Conservation (phyloP, 2,113 vertebrate species). For the Rhadina sibilatrix region DNA sequence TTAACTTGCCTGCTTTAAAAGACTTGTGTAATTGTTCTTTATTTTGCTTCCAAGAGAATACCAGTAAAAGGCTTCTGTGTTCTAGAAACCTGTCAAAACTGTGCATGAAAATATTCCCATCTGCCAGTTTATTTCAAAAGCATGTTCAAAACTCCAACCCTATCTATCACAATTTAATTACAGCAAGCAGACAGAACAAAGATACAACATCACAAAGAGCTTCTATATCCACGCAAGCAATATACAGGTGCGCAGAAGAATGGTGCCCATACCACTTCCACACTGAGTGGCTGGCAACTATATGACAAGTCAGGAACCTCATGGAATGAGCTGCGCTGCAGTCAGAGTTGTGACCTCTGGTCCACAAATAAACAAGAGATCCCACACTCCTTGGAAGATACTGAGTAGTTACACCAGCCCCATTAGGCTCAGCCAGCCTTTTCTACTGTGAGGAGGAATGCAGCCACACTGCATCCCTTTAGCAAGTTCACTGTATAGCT, state of each 20-base stretch:
- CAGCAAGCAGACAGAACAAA: not conserved
- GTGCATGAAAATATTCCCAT: not conserved
- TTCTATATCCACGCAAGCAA: not conserved
- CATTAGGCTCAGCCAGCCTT: not conserved
- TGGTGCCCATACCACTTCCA: not conserved
- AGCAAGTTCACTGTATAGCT: rapidly evolving
- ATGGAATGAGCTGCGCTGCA: not conserved
- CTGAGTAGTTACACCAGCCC: not conserved
- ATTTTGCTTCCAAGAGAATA: not conserved
- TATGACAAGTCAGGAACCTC: not conserved
- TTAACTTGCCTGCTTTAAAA: not conserved
- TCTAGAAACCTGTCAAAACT: not conserved
- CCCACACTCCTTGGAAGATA: rapidly evolving
- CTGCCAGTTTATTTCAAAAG: not conserved
- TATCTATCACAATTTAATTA: not conserved
- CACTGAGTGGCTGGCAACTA: rapidly evolving
- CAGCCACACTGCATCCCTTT: not conserved
- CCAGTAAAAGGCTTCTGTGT: rapidly evolving
- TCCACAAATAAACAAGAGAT: not conserved
- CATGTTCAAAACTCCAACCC: not conserved
- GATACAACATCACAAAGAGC: not conserved
- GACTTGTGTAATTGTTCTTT: not conserved
- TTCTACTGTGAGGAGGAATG: not conserved
- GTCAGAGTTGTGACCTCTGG: not conserved
- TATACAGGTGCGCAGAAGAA: rapidly evolving